Conservation (phyloP, 1,140 invertebrate genomes). For the Orchestia grillus region DNA sequence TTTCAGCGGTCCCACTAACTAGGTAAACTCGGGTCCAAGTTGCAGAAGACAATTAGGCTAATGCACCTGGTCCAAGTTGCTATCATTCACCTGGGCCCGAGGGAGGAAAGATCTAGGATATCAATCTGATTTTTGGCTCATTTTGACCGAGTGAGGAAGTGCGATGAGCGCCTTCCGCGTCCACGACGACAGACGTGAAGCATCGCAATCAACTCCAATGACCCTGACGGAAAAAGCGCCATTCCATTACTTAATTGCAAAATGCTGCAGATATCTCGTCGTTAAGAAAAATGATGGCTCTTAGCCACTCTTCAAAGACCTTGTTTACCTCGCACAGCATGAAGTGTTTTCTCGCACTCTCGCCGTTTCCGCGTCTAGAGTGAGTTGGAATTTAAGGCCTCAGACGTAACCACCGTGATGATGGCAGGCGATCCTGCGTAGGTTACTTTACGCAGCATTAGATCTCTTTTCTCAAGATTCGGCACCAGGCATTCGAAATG, state of each 20-base stretch:
- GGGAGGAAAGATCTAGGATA: constrained; percentile 20
- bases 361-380: not conserved
- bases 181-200: not conserved
- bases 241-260: not conserved
- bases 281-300: not conserved
- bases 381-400: not conserved
- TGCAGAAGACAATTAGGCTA: constrained; percentile 9
- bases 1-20: not conserved
- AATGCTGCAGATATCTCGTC: not conserved
- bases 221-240: not conserved
- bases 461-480: no score
- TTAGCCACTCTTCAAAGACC: not conserved
- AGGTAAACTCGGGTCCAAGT: not conserved
- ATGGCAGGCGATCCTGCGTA: no score
- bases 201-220: not conserved
- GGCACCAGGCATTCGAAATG: no score
- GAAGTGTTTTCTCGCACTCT: not conserved
- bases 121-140: constrained; percentile 49
- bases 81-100: constrained; percentile 31
- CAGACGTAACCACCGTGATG: not conserved
- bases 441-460: no score
- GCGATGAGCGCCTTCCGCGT: not conserved
- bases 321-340: not conserved
- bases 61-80: constrained; percentile 20
- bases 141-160: not conserved